Base-by-base conservation (phyloP, 2,797 vertebrate genomes). In the Sphaeramia orbicularis region DNA sequence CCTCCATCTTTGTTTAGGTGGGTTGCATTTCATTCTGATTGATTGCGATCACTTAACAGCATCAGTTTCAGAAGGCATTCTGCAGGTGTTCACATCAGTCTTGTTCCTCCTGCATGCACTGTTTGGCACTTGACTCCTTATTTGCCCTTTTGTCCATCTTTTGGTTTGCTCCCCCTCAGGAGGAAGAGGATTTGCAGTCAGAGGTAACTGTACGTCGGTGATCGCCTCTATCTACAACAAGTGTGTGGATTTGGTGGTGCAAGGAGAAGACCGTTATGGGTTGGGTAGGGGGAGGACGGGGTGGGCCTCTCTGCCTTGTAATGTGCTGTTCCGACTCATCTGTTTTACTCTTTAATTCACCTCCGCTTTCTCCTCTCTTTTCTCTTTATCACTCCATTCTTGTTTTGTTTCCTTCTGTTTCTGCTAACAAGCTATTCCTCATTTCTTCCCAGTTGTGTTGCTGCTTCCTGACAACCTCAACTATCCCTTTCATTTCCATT, bases 181-280 rank as follows among this genome's bases (percentile, higher is more conserved):
- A 80, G 78, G 90, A 90, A 89, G 88, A 92, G 81, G 93, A 91
- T 74, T 93, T 92, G 86, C 84, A 87, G 57, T 87, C 85, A 68
- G 93, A 94, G 93, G 94, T 95, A 94, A 94, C 90, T 45, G 68
- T 74, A 61, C 59, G 54, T 60, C 49, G 24, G 48, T 53, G 69
- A 73, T 78, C 50, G 30, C 62, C 67, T 78, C 67, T 68, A 51
- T 65, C 74, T 64, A 7, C 70, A 24, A 47, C 77, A 52, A 50
- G 64, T 64, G 66, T 81, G 67, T 85, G 82, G 65, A 75, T 86
- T 81, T 89, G 85, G 64, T 80, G 78, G 51, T 66, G 65, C 58
- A 51, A 71, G 74, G 45, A 72, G 52, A 61, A 43, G 59, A 45
- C 69, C 57, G 42, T 58, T 72, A n/a, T 19, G 38, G 62, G 48